Percentiles rank a stretch among this genome's conserved stretches.
phyloP scores from a whole-genome alignment of 2,888 invertebrate genomes.

The Pseudeuparius sepicola region DNA sequence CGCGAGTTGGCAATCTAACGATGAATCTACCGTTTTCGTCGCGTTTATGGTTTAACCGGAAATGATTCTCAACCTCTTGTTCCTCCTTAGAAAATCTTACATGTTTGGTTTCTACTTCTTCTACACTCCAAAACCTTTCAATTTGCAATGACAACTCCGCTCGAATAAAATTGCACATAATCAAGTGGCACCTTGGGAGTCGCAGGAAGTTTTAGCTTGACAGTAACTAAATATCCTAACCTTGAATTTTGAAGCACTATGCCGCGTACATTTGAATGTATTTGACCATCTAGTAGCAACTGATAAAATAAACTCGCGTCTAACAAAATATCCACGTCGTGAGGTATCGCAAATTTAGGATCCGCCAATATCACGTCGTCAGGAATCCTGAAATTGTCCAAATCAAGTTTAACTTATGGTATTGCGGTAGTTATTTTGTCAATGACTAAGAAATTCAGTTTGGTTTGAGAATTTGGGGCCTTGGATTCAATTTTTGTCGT shows the following conservation, averaged over 20 bases:
- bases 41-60: constrained; percentile 6
- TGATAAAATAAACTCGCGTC: constrained; percentile 8
- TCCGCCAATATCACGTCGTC: constrained; percentile 1
- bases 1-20: constrained; percentile 8
- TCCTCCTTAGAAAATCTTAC: constrained; percentile 6
- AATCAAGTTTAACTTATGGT: constrained; percentile 1
- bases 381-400: background rate
- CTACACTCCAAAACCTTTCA: constrained; percentile 6
- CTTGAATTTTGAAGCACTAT: constrained; percentile 3
- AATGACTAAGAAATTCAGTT: background rate
- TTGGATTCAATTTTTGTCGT: background rate
- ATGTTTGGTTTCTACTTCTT: background rate
- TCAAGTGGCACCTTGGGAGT: background rate
- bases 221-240: constrained; percentile 4
- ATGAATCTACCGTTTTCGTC: constrained; percentile 10
- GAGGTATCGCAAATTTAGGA: constrained; percentile 2
- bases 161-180: constrained; percentile 1
- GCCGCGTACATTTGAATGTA: background rate
- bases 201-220: background rate
- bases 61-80: constrained; percentile 7
- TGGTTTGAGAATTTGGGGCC: background rate
- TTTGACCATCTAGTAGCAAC: constrained; percentile 2
- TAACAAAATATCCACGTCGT: constrained; percentile 4
- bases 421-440: background rate
- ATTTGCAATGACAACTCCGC: background rate